Evolutionary conservation across 23 tunicate genomes (phyloP), one percentile per base, ranked within the genome.

Genomic region (Clavelina lepadiformis): DNA sequence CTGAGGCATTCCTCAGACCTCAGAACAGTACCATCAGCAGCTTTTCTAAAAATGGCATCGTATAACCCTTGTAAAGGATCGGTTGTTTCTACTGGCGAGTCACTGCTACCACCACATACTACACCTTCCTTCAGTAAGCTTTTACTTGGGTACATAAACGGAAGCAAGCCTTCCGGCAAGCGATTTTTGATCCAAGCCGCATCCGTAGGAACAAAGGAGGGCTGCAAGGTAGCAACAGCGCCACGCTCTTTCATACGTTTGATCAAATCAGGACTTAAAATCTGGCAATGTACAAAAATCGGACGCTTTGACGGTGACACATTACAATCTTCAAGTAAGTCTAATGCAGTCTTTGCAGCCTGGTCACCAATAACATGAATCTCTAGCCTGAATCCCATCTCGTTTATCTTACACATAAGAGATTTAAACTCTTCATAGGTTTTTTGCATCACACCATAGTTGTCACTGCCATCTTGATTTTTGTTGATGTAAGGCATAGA

Each of bases 351-450:
- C 35, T 93, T 94, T 23, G 85, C 88, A 6, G 98, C 98, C 54
- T 73, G 61, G 33, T 93, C 98, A 2, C 98, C 98, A 34, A 93
- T 93, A 26, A 76, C 89, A 69, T 93, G 98, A 67, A 84, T 93
- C 61, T 93, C 98, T 35, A 78, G 66, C 46, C 92, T 56, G 58
- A 49, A 93, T 26, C 98, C 98, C 1, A 44, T 54, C 15, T 56
- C 52, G 38, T 67, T 71, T 5, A 85, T 62, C 26, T 62, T 59
- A 8, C 61, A 28, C 1, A 89, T 31, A 35, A 75, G 28, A 20
- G 65, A 25, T 29, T 69, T 47, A 37, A 89, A 44, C 21, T 80
- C 75, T 32, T 75, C 80, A 31, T 80, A 53, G 1, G 71, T 69
- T 24, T 68, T 33, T 18, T 54, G 71, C 15, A 89, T 28, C n/a